Percentiles rank a stretch among this genome's conserved stretches.
phyloP scores from a whole-genome alignment of 2,113 vertebrate genomes.

The Channa maculata region DNA sequence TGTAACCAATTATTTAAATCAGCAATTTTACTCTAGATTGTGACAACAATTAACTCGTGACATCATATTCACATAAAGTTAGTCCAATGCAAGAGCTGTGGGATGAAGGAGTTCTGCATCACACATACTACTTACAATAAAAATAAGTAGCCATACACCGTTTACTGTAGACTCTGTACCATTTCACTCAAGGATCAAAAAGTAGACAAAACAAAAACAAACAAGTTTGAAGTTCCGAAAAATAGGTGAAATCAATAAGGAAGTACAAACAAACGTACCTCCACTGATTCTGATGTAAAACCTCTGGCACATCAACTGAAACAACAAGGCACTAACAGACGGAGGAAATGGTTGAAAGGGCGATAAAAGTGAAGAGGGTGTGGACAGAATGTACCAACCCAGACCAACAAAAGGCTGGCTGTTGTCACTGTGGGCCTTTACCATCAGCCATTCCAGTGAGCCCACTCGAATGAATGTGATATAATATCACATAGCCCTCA shows the following conservation, averaged over 20 bases:
- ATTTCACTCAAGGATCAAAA: too few species aligned
- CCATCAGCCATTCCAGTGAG: constrained; percentile 43
- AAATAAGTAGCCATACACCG: too few species aligned
- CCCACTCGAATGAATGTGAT: constrained; percentile 28
- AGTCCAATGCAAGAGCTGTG: too few species aligned
- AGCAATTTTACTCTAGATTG: too few species aligned
- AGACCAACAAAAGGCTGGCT: constrained; percentile 46
- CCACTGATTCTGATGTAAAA: not conserved
- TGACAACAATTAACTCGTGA: too few species aligned
- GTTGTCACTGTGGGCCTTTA: constrained; percentile 27
- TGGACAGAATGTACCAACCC: constrained; percentile 47
- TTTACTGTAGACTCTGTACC: too few species aligned
- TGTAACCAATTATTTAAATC: not conserved
- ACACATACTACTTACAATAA: too few species aligned
- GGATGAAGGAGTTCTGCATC: too few species aligned
- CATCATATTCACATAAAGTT: too few species aligned
- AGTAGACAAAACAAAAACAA: too few species aligned
- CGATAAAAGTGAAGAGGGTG: constrained; percentile 29
- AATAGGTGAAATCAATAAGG: not conserved
- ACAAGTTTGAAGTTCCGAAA: not conserved
- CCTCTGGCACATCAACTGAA: not conserved
- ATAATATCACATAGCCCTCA: constrained; percentile 14
- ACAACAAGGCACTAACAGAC: not conserved
- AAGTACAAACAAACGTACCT: not conserved
- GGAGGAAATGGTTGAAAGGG: not conserved